These are phyloP conservation scores for Climacteris rufus DNA, from an alignment of 2,113 vertebrate species.

Conservation along the genomic window DNA sequence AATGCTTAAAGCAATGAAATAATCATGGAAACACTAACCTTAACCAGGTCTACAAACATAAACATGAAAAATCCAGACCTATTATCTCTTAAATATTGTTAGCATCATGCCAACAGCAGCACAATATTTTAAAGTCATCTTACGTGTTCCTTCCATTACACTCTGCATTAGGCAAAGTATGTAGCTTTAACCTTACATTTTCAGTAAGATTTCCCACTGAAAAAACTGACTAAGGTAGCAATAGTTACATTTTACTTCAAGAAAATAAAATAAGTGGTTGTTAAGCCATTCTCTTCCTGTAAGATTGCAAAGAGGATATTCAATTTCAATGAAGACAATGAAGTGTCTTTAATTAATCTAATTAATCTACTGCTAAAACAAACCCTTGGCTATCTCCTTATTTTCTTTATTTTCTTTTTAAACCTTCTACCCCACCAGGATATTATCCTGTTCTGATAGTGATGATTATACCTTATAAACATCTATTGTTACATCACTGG, in stretches of 20 bases:
- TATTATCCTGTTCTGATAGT: not conserved
- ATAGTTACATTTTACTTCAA: not conserved
- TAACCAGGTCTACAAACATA: not conserved
- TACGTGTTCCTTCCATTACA: not conserved
- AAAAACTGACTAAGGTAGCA: not conserved
- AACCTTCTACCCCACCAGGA: not conserved
- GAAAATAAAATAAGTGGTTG: not conserved
- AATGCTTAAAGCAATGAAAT: not conserved
- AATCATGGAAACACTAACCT: not conserved
- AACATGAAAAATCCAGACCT: not conserved
- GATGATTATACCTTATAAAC: not conserved
- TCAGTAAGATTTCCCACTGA: not conserved
- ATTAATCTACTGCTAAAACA: not conserved
- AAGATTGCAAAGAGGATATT: not conserved
- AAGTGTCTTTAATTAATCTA: too few species aligned
- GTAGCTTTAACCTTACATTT: not conserved
- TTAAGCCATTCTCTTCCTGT: not conserved
- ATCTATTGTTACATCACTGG: not conserved
- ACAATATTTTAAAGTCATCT: not conserved
- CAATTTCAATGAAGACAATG: not conserved
- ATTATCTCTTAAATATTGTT: not conserved
- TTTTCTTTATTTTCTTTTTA: not conserved
- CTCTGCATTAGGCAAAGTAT: not conserved
- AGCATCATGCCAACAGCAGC: not conserved
- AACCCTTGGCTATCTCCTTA: not conserved